Conservation (phyloP, 2,888 invertebrate species). For the Melitaea athalia region DNA sequence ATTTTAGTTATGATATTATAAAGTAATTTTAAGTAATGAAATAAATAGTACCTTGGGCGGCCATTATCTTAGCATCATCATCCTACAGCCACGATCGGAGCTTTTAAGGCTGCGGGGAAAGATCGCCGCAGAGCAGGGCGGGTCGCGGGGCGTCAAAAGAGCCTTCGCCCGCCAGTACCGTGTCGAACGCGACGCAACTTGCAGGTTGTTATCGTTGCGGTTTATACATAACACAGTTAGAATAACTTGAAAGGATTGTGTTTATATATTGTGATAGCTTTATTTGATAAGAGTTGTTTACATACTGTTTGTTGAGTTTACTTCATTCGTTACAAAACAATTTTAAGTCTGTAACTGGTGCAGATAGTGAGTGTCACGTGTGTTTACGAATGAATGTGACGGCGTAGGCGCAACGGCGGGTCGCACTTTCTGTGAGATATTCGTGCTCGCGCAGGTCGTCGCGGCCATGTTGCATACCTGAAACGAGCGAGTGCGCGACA, state of each 20-base stretch:
- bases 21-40: slow-evolving; percentile 4
- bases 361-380: slow-evolving; percentile 75
- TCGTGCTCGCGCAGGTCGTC: slow-evolving; percentile 78
- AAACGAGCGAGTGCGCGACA: slow-evolving; percentile 75
- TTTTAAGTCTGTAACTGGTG: slow-evolving; percentile 29
- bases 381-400: slow-evolving; percentile 79
- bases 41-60: slow-evolving; percentile 78
- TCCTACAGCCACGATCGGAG: slow-evolving; percentile 73
- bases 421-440: slow-evolving; percentile 80
- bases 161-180: slow-evolving; percentile 78
- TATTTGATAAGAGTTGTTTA: slow-evolving; percentile 34
- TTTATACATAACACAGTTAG: slow-evolving; percentile 53
- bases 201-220: slow-evolving; percentile 60
- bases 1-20: not conserved
- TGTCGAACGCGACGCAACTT: slow-evolving; percentile 67
- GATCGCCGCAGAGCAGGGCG: slow-evolving; percentile 56
- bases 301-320: slow-evolving; percentile 37
- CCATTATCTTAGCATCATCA: slow-evolving; percentile 79
- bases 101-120: slow-evolving; percentile 73
- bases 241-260: slow-evolving; percentile 70
- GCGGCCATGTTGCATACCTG: slow-evolving; percentile 83
- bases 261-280: slow-evolving; percentile 52
- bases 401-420: slow-evolving; percentile 78
- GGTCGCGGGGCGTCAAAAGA: slow-evolving; percentile 65
- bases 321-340: slow-evolving; percentile 26